These are phyloP conservation scores for Eidolon helvum DNA, from an alignment of 2,113 vertebrate species.

Conservation along the genomic window DNA sequence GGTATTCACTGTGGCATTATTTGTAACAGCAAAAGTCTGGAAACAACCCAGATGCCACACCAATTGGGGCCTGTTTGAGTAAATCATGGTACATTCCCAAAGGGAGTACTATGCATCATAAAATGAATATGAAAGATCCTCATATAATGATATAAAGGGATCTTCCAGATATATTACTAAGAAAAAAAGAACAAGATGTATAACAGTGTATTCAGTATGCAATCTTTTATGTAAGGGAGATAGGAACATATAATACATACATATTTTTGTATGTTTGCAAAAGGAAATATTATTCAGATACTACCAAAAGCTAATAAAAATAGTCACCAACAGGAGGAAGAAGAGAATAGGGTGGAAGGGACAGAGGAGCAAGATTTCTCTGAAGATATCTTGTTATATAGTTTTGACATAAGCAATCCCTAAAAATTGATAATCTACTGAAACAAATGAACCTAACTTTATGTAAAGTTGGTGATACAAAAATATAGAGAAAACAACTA, in stretches of 20 bases:
- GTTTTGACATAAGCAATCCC: not conserved
- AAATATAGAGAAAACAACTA: not conserved
- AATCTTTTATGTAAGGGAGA: not conserved
- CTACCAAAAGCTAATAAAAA: slow-evolving; percentile 25
- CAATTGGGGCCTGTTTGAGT: not conserved
- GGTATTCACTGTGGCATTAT: not conserved
- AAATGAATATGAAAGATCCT: not conserved
- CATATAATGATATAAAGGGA: not conserved
- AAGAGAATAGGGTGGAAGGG: not conserved
- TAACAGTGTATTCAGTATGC: not conserved
- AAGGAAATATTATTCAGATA: slow-evolving; percentile 29
- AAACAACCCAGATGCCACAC: not conserved
- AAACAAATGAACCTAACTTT: slow-evolving; percentile 16
- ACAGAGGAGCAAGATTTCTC: not conserved
- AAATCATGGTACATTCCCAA: not conserved
- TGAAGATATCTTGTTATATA: not conserved
- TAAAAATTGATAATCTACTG: slow-evolving; percentile 5
- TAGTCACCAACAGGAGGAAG: not conserved
- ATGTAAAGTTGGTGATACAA: not conserved
- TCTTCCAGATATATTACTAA: not conserved
- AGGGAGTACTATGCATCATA: not conserved
- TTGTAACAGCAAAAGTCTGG: not conserved
- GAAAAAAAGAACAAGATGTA: not conserved
- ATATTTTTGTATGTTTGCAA: not conserved
- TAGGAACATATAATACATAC: not conserved